Evolutionary conservation across 2,888 invertebrate genomes (phyloP).

Genomic region (Teinopalpus imperialis): DNA sequence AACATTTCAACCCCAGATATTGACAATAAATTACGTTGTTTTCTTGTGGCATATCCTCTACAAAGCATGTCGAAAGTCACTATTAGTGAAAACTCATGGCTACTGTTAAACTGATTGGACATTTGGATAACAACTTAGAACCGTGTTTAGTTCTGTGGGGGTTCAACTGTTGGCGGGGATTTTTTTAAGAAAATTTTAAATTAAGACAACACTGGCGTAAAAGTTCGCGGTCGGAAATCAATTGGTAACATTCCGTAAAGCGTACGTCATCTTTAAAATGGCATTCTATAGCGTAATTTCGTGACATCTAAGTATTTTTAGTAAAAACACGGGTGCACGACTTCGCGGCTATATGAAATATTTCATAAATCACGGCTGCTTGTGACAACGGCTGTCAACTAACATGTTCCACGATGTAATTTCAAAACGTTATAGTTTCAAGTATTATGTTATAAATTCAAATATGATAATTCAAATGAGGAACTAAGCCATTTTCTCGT

Average conservation of each 20-base stretch:
- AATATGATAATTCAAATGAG: background rate
- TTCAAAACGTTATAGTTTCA: conserved; percentile 8
- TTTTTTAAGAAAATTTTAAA: no score
- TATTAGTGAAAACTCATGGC: no score
- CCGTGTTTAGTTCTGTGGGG: no score
- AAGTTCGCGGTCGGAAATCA: no score
- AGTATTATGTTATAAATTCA: conserved; percentile 4
- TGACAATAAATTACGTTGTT: conserved; percentile 4
- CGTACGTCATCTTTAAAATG: conserved; percentile 16
- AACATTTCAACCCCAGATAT: conserved; percentile 4
- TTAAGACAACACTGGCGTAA: no score
- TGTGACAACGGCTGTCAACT: conserved; percentile 19
- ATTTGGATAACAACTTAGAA: no score
- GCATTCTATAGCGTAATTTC: conserved; percentile 21
- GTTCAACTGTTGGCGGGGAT: no score
- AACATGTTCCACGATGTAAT: conserved; percentile 16
- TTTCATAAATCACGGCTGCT: conserved; percentile 22
- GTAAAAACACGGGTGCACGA: conserved; percentile 21
- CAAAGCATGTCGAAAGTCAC: no score
- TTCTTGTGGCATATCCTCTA: no score
- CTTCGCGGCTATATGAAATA: conserved; percentile 18
- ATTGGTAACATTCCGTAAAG: conserved; percentile 1
- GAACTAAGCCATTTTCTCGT: no score
- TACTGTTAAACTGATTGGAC: no score
- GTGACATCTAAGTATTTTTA: conserved; percentile 24